Conservation (phyloP, 2,113 vertebrate genomes). For the Aphelocoma coerulescens region DNA sequence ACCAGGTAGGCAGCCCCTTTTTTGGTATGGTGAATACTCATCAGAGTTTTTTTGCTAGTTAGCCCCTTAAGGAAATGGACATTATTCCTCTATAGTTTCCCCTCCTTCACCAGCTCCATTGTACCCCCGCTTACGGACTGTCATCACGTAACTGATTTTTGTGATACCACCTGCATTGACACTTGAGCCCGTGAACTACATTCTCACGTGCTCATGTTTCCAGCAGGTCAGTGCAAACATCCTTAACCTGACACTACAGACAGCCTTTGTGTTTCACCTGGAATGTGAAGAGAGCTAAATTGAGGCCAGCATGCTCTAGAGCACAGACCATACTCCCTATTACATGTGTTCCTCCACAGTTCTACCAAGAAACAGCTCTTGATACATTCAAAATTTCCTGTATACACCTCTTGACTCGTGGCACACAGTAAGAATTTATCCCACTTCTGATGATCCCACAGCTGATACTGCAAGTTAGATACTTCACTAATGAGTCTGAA, state of each 20-base stretch:
- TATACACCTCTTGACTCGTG: background rate
- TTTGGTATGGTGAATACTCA: background rate
- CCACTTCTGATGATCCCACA: background rate
- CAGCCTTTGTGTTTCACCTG: background rate
- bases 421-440: background rate
- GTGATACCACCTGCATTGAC: background rate
- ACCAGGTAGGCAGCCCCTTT: background rate
- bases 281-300: background rate
- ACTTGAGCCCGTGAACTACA: background rate
- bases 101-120: background rate
- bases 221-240: background rate
- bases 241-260: background rate
- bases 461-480: background rate
- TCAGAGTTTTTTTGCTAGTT: background rate
- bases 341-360: background rate
- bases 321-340: background rate
- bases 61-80: background rate
- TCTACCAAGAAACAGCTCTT: background rate
- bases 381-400: accelerated
- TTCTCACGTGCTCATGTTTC: background rate
- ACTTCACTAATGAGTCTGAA: background rate
- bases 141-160: background rate
- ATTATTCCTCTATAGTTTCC: background rate
- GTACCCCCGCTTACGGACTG: background rate
- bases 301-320: background rate